Conservation (phyloP, 2,113 vertebrate species). For the Apodemus sylvaticus region DNA sequence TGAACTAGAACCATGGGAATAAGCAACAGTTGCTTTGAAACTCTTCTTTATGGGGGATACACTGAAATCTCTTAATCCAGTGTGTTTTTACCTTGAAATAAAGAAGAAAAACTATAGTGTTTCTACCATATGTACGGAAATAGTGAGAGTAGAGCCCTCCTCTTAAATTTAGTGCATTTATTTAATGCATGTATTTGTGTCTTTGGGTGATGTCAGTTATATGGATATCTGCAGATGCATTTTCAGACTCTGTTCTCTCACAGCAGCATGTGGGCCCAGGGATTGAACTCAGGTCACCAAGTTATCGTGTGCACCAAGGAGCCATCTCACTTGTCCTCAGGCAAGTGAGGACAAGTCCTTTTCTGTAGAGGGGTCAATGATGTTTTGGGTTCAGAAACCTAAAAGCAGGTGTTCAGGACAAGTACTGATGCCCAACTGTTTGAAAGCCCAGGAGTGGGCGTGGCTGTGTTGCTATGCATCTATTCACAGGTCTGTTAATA, state of each 20-base stretch:
- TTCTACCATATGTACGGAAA: fast-evolving
- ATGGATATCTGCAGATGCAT: not conserved
- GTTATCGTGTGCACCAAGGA: too few relatives aligned
- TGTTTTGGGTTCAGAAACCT: not conserved
- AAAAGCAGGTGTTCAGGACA: not conserved
- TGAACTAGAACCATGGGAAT: too few relatives aligned
- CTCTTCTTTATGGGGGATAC: not conserved
- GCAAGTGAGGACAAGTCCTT: too few relatives aligned
- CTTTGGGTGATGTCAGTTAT: not conserved
- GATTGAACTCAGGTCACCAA: not conserved
- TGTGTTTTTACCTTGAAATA: not conserved
- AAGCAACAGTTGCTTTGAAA: not conserved
- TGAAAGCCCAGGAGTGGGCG: not conserved
- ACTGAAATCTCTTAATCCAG: too few relatives aligned
- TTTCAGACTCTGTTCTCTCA: not conserved
- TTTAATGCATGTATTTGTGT: not conserved
- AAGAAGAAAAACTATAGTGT: not conserved
- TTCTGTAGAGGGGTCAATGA: not conserved
- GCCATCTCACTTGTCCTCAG: not conserved
- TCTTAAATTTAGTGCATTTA: not conserved
- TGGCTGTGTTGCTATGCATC: not conserved
- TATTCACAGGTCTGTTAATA: not conserved
- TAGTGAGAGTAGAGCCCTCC: not conserved
- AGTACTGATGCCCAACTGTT: not conserved
- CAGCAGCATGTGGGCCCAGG: not conserved